Evolutionary conservation across 2,888 invertebrate genomes (phyloP).

Genomic region (Polietes domitor): DNA sequence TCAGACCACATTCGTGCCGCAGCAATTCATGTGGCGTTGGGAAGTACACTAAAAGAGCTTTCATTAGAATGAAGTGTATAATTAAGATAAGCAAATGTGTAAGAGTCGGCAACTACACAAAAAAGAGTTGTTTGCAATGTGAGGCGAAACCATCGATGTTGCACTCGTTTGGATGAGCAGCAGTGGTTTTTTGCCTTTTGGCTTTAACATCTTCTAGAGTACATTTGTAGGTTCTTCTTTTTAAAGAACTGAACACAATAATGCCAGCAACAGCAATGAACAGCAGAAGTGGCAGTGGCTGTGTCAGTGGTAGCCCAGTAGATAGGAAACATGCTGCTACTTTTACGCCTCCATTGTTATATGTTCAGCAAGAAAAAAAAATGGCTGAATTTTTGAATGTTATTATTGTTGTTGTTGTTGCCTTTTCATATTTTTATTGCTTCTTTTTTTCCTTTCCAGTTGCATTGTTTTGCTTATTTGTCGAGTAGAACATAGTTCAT

Average conservation of each 20-base stretch:
- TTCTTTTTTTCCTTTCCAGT: background rate
- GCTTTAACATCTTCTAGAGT: background rate
- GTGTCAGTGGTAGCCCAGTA: background rate
- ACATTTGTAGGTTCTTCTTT: background rate
- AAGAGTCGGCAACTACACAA: background rate
- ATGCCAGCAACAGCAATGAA: background rate
- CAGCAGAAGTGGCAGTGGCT: background rate
- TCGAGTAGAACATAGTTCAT: background rate
- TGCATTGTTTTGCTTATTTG: background rate
- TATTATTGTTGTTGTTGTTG: background rate
- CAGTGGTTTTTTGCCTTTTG: background rate
- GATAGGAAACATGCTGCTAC: background rate
- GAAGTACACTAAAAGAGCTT: constrained; percentile 16
- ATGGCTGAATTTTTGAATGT: background rate
- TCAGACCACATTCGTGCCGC: background rate
- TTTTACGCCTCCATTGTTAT: constrained; percentile 19
- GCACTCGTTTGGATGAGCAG: background rate
- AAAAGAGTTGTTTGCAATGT: background rate
- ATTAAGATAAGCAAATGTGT: constrained; percentile 52
- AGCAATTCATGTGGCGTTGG: background rate
- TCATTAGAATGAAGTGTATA: constrained; percentile 38
- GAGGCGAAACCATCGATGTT: background rate
- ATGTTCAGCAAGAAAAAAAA: no score
- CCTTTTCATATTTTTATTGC: background rate
- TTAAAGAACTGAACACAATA: background rate